A percentile compares a stretch with the other conserved stretches of the same genome.
Evolutionary conservation across 92 coral and sea anemone genomes (phyloP).

Genomic region (Actinernus sp.): DNA sequence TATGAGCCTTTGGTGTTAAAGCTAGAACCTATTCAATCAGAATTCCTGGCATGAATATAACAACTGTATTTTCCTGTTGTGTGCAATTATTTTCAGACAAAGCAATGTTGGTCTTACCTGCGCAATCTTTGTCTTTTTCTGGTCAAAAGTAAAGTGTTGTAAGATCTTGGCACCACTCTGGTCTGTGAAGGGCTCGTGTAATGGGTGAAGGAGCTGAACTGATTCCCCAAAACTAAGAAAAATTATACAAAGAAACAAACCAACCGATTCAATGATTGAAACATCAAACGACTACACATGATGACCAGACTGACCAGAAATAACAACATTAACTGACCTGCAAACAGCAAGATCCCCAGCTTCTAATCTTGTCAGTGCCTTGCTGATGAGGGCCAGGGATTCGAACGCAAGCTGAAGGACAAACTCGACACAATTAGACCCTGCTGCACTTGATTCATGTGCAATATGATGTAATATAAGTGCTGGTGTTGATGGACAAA

Average conservation of each 20-base stretch:
- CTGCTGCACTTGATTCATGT: no score
- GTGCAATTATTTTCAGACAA: no score
- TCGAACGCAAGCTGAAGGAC: constrained; percentile 95
- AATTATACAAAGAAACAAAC: background rate
- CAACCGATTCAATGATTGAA: background rate
- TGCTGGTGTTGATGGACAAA: no score
- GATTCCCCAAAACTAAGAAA: constrained; percentile 90
- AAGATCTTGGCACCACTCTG: constrained; percentile 93
- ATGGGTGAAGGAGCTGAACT: constrained; percentile 92
- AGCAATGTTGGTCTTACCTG: no score
- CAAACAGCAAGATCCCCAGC: constrained; percentile 96
- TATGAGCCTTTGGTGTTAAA: background rate
- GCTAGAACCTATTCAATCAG: background rate
- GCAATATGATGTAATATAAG: no score
- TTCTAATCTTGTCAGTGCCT: constrained; percentile 93
- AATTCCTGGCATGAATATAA: background rate
- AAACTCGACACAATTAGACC: no score
- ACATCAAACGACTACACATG: background rate
- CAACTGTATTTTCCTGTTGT: no score
- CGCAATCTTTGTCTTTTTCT: constrained; percentile 94
- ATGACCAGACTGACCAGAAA: background rate
- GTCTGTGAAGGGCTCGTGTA: constrained; percentile 94
- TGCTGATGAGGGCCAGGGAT: constrained; percentile 93
- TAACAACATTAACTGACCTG: no score
- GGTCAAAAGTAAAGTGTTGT: constrained; percentile 94